phyloP scores from a whole-genome alignment of 1,140 invertebrate species.

The Oscheius sp. region DNA sequence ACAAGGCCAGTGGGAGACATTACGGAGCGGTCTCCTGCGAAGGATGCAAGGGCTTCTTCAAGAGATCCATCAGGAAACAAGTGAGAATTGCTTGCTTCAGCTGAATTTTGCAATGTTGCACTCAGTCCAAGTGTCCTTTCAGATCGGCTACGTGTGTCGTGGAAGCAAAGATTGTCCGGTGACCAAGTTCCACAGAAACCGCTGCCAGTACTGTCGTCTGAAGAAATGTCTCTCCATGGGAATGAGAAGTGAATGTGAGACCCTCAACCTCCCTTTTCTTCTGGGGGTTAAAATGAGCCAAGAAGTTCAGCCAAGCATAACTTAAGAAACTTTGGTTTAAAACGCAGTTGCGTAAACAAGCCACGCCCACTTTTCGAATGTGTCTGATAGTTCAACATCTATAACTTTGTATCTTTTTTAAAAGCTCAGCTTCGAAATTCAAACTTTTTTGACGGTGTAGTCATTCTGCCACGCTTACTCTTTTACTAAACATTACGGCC shows the following conservation, averaged over 20 bases:
- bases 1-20: constrained; percentile 64
- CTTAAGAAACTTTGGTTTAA: too few species aligned
- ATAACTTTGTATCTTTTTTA: too few species aligned
- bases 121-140: constrained; percentile 2
- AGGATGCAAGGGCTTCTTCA: constrained; percentile 74
- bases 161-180: constrained; percentile 92
- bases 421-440: too few species aligned
- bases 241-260: constrained; percentile 98
- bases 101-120: constrained; percentile 22
- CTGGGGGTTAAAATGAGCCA: too few species aligned
- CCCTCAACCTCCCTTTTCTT: too few species aligned
- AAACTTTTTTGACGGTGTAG: too few species aligned
- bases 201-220: constrained; percentile 93
- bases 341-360: too few species aligned
- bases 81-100: constrained; percentile 7
- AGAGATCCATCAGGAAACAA: constrained; percentile 54
- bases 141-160: constrained; percentile 85
- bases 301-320: too few species aligned
- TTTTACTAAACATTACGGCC: too few species aligned
- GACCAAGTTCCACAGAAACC: constrained; percentile 88
- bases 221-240: constrained; percentile 94
- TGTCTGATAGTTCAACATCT: too few species aligned
- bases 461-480: too few species aligned
- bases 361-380: too few species aligned
- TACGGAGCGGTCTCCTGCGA: constrained; percentile 67